phyloP scores from a whole-genome alignment of 2,113 vertebrate species.

The Sphyrna mokarran region DNA sequence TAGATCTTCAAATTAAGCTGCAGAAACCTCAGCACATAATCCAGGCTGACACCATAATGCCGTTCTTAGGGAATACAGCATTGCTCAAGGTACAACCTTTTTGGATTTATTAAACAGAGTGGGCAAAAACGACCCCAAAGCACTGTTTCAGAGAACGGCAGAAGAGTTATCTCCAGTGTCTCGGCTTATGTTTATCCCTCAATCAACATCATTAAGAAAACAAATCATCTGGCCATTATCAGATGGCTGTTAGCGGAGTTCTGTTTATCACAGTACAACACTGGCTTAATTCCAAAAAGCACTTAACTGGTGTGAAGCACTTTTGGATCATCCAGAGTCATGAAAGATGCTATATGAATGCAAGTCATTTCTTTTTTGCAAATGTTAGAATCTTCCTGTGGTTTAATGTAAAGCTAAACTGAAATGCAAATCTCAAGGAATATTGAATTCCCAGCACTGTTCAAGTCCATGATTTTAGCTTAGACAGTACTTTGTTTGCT shows the following conservation, averaged over 20 bases:
- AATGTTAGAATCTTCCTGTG: background rate
- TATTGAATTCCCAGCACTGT: background rate
- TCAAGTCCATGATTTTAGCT: background rate
- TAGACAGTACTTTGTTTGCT: background rate
- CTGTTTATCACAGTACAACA: background rate
- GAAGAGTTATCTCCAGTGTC: background rate
- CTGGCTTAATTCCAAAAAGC: background rate
- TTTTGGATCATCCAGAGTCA: background rate
- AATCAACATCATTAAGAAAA: background rate
- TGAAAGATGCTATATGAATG: background rate
- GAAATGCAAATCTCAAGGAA: background rate
- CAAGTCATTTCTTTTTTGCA: background rate
- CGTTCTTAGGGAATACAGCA: background rate
- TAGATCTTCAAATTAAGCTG: background rate
- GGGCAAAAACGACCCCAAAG: background rate
- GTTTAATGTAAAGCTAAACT: background rate
- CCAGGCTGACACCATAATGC: background rate
- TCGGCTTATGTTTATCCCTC: background rate
- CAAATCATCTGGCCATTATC: background rate
- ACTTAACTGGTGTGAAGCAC: background rate
- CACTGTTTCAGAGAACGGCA: background rate
- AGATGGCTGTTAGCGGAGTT: background rate
- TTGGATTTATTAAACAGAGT: background rate
- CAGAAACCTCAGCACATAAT: background rate
- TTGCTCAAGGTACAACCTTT: background rate